Percentiles rank a stretch among this genome's conserved stretches.
Evolutionary conservation across 1,140 invertebrate species (phyloP).

Genomic region (Leptopilina clavipes): DNA sequence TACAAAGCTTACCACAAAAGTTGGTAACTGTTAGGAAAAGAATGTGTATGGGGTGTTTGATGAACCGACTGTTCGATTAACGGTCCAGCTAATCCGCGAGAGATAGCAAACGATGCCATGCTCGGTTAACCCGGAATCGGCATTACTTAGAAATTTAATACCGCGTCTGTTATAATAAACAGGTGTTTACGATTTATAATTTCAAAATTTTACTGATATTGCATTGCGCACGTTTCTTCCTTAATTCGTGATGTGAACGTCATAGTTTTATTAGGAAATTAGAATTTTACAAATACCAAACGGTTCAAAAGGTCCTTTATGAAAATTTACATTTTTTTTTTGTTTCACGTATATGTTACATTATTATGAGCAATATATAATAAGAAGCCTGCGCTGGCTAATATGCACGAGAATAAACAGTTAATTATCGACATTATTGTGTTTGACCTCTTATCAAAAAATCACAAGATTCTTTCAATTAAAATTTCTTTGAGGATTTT

Average conservation of each 20-base stretch:
- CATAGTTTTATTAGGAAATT: neutral
- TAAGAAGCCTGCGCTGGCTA: neutral
- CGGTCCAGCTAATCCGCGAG: slow-evolving; percentile 16
- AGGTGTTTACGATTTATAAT: slow-evolving; percentile 30
- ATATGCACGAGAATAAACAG: neutral
- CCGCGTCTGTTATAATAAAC: slow-evolving; percentile 21
- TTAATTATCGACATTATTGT: neutral
- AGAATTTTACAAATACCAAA: slow-evolving; percentile 2
- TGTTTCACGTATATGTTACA: neutral
- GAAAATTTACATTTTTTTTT: neutral
- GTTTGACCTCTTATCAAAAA: neutral
- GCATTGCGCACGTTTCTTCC: neutral
- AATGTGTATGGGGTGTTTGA: neutral
- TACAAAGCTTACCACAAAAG: too few species aligned
- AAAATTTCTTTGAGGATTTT: too few species aligned
- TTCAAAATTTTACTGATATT: slow-evolving; percentile 32
- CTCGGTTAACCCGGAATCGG: slow-evolving; percentile 21
- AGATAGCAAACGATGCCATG: neutral
- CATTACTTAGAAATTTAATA: slow-evolving; percentile 22
- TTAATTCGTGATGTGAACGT: too few species aligned
- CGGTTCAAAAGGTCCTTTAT: neutral
- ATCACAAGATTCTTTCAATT: too few species aligned
- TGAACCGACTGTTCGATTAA: neutral
- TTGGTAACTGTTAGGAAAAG: neutral
- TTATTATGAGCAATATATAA: slow-evolving; percentile 25